A percentile compares a stretch with the other conserved stretches of the same genome.
Conservation (phyloP, 2,797 vertebrate genomes). For the Carcharodon carcharias region DNA sequence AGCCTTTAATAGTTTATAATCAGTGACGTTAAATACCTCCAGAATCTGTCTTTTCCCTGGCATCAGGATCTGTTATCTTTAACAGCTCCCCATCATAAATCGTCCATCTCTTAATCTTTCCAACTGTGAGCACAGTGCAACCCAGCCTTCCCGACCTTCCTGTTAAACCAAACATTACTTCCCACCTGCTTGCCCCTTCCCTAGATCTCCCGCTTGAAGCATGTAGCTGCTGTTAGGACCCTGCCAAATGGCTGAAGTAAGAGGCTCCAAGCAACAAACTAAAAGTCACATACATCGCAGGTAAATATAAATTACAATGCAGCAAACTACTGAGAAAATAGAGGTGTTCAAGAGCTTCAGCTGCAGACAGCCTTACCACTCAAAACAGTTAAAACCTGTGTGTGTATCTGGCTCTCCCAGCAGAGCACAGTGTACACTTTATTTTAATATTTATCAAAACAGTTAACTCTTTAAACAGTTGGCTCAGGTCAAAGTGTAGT, state of each 20-base stretch:
- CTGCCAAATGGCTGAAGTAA: not conserved
- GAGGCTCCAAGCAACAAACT: not conserved
- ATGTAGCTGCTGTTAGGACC: too few relatives aligned
- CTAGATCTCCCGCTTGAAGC: not conserved
- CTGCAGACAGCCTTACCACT: not conserved
- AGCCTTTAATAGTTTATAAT: not conserved
- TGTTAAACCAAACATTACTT: not conserved
- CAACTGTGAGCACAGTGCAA: not conserved
- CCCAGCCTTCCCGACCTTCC: not conserved
- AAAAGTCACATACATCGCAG: not conserved
- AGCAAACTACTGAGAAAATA: not conserved
- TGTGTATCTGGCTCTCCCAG: not conserved
- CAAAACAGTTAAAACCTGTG: not conserved
- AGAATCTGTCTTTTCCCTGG: not conserved
- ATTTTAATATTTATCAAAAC: not conserved
- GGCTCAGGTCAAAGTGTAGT: not conserved
- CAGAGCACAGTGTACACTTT: not conserved
- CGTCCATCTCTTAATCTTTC: constrained; percentile 18
- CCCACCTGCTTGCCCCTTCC: too few relatives aligned
- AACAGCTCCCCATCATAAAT: not conserved
- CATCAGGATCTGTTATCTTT: not conserved
- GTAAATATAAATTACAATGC: not conserved
- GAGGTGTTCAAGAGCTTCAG: not conserved
- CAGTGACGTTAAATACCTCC: not conserved
- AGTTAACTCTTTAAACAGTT: not conserved